Evolutionary conservation across 2,113 vertebrate genomes (phyloP), one percentile per base, ranked within the genome.

Genomic region (Hemiscyllium ocellatum): DNA sequence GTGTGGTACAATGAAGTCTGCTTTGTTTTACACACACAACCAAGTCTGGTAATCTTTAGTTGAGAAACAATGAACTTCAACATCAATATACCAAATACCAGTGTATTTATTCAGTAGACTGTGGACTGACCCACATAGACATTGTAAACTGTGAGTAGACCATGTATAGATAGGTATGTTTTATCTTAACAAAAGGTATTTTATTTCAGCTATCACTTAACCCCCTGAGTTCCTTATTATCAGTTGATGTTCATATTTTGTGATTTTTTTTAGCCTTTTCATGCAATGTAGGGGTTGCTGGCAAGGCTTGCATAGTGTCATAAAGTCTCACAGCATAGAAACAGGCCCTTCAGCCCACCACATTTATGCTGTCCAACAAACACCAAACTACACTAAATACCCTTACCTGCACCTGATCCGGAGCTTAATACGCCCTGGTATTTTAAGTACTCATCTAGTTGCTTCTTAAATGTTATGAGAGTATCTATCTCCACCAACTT

Each of bases 51-150:
- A 95, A 95, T 42, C 68, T 95, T 76, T 52, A 76, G 94, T 47
- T 72, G 66, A 52, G 94, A 95, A 47, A 70, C 20, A 17, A 29
- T 95, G 69, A 76, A 12, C 68, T 95, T 95, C 69, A 17, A 29
- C 42, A 47, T 50, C 68, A 95, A 95, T 95, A 33, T 76, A 95
- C 47, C 37, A 72, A 69, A 95, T 76, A 52, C 94, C 69, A 95
- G 69, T 52, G 42, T 68, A 72, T 95, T 95, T 95, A 95, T 26
- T 95, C 94, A 95, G 94, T 69, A 95, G 94, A 95, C n/a, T n/a
- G n/a, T n/a, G n/a, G 19, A 69, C 91, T 69, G 91, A 69, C n/a
- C 91, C 20, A 47, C 91, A 94, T 95, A 72, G 68, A 95, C 66
- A 95, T 50, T 68, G 72, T 72, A 72, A 94, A 95, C 70, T 22